Evolutionary conservation across 30 jellyfish, hydroid and myxozoan species (phyloP), one percentile per base, ranked within the genome.

Genomic region (Hydra vulgaris): DNA sequence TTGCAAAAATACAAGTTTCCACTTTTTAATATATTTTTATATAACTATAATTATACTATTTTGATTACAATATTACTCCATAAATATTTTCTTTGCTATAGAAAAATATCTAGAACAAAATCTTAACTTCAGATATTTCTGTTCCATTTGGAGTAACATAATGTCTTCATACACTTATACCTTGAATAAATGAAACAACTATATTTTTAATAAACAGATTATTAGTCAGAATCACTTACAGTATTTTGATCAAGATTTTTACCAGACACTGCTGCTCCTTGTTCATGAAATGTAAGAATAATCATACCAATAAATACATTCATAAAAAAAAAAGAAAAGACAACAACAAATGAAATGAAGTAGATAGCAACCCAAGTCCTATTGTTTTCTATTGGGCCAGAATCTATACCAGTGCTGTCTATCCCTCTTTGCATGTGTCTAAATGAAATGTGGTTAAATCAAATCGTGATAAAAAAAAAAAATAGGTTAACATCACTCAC

Each of bases 211-310:
- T n/a, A n/a, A n/a, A n/a, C n/a, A n/a, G n/a, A n/a, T n/a, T n/a
- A n/a, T n/a, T n/a, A n/a, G n/a, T n/a, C n/a, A n/a, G n/a, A n/a
- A 40, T 12, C 12, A 12, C 71, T 74, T 74, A 74, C 82, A 21
- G 69, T 76, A 74, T 81, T 79, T 27, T 90, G 95, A 87, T 87
- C 95, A 23, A 87, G 80, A 53, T 81, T 88, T 77, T 82, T 88
- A 20, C 95, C 95, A 25, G 79, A 90, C 55, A 70, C 95, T 18
- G 80, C 85, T 3, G 95, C 95, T 18, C 91, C 95, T 54, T 87
- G 94, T 21, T 88, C 93, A 73, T 88, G 96, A 61, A 88, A 88
- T 7, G 96, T 88, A 53, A 88, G 21, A 19, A 88, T 88, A 68
- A 88, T 88, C 82, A 88, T 52, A 21, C 94, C 96, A 54, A 88